These are phyloP conservation scores for Zeuzera pyrina DNA, from an alignment of 2,888 invertebrate species.

Conservation along the genomic window DNA sequence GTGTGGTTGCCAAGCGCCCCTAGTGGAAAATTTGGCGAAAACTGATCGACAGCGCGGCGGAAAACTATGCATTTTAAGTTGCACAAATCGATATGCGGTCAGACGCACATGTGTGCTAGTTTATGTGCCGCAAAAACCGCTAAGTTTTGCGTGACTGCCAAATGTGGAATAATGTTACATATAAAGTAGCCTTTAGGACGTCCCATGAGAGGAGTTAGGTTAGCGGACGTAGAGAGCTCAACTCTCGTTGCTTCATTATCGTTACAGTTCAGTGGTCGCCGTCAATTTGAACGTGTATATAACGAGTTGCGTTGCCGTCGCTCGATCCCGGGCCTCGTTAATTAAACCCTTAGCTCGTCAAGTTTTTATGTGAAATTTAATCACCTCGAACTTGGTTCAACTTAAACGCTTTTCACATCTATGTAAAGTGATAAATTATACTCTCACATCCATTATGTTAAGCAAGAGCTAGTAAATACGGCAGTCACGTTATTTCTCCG, in stretches of 20 bases:
- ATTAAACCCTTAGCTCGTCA: slow-evolving; percentile 40
- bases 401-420: too few relatives aligned
- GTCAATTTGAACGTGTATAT: slow-evolving; percentile 53
- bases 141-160: slow-evolving; percentile 62
- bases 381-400: too few relatives aligned
- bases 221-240: slow-evolving; percentile 47
- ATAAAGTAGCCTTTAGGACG: slow-evolving; percentile 55
- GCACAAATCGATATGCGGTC: slow-evolving; percentile 64
- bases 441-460: too few relatives aligned
- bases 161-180: slow-evolving; percentile 25
- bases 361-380: slow-evolving; percentile 38
- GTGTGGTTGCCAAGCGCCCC: slow-evolving; percentile 58
- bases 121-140: slow-evolving; percentile 67
- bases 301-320: slow-evolving; percentile 46
- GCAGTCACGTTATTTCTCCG: too few relatives aligned
- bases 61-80: slow-evolving; percentile 65
- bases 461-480: too few relatives aligned
- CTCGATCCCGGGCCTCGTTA: slow-evolving; percentile 46
- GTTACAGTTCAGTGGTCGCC: slow-evolving; percentile 54
- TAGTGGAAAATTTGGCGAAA: slow-evolving; percentile 60
- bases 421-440: too few relatives aligned
- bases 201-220: slow-evolving; percentile 57
- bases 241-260: slow-evolving; percentile 56
- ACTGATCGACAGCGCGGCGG: slow-evolving; percentile 54
- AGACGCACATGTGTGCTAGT: slow-evolving; percentile 59